Evolutionary conservation across 2,113 vertebrate genomes (phyloP), one percentile per base, ranked within the genome.

Genomic region (Trematocara macrostoma): DNA sequence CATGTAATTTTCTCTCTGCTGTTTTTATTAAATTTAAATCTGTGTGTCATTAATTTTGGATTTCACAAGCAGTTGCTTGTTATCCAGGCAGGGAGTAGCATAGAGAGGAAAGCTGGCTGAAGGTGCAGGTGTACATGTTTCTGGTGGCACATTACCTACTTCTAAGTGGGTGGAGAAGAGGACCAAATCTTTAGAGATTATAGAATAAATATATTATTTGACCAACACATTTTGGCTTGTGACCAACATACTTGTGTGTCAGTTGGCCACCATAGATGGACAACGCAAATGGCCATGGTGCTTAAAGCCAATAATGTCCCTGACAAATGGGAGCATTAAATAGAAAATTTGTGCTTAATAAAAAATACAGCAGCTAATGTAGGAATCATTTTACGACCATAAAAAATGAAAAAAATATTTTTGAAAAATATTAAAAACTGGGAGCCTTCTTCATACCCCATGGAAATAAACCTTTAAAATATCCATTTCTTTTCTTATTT

Each of bases 11-110:
- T 64, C 64, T 49, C 34, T n/a, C 35, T 42, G 55, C 34, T n/a
- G 69, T 85, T 86, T 86, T 85, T 83, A 81, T 87, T 83, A 45
- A n/a, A 61, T 84, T 82, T 85, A 29, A 53, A 78, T 78, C 20
- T 45, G 61, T 38, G 12, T 34, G 38, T 56, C 81, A 86, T 88
- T 59, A 81, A 26, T 55, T 29, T 71, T 31, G 35, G 55, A 31
- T 52, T 71, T 53, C 82, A 71, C 16, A 49, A 69, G 51, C 23
- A 71, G 79, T n/a, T 23, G 57, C 56, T 83, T 10, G 31, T 88
- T 74, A 82, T 79, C 78, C 87, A 69, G 59, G 76, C 76, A n/a
- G 20, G 20, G 38, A 61, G 8, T 11, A 8, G 11, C 49, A 20
- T 12, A 67, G 34, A 79, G 49, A 42, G 23, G 18, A 52, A 42